Percentiles rank a stretch among this genome's conserved stretches.
phyloP scores from a whole-genome alignment of 2,888 invertebrate species.

The Agrotis clavis region DNA sequence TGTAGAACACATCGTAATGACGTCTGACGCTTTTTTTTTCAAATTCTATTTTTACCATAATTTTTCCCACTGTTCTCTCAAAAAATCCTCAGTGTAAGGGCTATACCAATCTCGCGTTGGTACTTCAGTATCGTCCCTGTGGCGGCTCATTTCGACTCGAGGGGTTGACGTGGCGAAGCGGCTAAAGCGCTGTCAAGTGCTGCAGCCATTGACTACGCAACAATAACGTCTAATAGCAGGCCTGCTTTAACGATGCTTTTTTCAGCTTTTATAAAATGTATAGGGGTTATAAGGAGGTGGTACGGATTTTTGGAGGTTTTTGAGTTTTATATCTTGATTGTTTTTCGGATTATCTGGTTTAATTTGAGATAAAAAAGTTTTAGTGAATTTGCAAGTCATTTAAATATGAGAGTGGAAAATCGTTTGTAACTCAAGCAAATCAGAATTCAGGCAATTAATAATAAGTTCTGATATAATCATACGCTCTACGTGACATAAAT shows the following conservation, averaged over 20 bases:
- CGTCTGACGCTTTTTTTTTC: neutral
- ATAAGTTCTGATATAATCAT: neutral
- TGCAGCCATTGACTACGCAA: conserved; percentile 78
- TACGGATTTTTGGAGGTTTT: conserved; percentile 13
- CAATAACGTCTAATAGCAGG: conserved; percentile 81
- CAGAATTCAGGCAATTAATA: no score
- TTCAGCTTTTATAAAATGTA: conserved; percentile 48
- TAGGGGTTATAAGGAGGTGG: conserved; percentile 15
- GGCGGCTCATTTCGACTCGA: conserved; percentile 74
- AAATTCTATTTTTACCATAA: neutral
- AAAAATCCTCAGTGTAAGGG: conserved; percentile 36
- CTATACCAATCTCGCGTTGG: conserved; percentile 63
- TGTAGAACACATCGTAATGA: no score
- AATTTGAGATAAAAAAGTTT: neutral
- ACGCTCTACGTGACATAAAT: no score
- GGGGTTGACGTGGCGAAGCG: conserved; percentile 78
- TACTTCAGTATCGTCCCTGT: conserved; percentile 57
- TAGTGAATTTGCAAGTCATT: neutral
- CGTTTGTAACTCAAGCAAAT: neutral
- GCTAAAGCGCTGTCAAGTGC: conserved; percentile 77
- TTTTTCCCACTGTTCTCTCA: conserved; percentile 19
- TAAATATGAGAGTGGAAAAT: no score
- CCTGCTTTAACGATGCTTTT: conserved; percentile 68
- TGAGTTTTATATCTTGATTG: conserved; percentile 23
- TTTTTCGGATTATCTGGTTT: conserved; percentile 7